A percentile compares a stretch with the other conserved stretches of the same genome.
Evolutionary conservation across 1,140 invertebrate species (phyloP).

Genomic region (Bradysia coprophila): DNA sequence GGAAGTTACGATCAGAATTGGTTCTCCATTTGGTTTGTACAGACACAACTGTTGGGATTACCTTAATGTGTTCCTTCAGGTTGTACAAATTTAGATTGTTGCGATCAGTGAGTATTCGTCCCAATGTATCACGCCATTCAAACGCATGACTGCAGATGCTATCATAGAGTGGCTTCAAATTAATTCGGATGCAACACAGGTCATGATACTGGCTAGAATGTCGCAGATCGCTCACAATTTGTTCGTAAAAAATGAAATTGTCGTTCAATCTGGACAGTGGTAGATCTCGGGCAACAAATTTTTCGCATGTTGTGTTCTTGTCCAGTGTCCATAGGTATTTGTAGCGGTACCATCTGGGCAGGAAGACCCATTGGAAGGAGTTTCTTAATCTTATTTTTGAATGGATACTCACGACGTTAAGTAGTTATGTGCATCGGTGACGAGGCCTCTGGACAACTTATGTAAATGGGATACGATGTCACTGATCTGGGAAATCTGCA

Average conservation of each 20-base stretch:
- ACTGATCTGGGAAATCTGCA: not conserved
- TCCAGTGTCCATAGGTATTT: slow-evolving; percentile 64
- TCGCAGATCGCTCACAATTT: slow-evolving; percentile 50
- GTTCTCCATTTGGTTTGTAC: too few relatives aligned
- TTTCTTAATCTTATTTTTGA: slow-evolving; percentile 14
- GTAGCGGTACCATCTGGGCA: slow-evolving; percentile 60
- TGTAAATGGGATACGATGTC: not conserved
- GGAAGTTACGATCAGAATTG: slow-evolving; percentile 4
- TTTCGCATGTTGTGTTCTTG: slow-evolving; percentile 51
- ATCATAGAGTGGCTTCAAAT: slow-evolving; percentile 38
- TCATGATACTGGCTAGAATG: slow-evolving; percentile 35
- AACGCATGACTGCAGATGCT: slow-evolving; percentile 42
- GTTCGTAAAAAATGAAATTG: slow-evolving; percentile 63
- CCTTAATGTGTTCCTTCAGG: slow-evolving; percentile 37
- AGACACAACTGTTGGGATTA: too few relatives aligned
- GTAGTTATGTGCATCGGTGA: not conserved
- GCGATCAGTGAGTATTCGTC: slow-evolving; percentile 33
- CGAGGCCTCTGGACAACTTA: not conserved
- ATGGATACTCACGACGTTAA: not conserved
- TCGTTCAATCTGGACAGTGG: slow-evolving; percentile 61
- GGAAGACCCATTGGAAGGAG: too few relatives aligned
- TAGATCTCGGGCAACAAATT: slow-evolving; percentile 50
- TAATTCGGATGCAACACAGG: slow-evolving; percentile 44
- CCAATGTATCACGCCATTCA: slow-evolving; percentile 51
- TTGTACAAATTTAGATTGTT: slow-evolving; percentile 40